phyloP scores from a whole-genome alignment of 2,888 invertebrate genomes.

The Acanthococcus lagerstroemiae region DNA sequence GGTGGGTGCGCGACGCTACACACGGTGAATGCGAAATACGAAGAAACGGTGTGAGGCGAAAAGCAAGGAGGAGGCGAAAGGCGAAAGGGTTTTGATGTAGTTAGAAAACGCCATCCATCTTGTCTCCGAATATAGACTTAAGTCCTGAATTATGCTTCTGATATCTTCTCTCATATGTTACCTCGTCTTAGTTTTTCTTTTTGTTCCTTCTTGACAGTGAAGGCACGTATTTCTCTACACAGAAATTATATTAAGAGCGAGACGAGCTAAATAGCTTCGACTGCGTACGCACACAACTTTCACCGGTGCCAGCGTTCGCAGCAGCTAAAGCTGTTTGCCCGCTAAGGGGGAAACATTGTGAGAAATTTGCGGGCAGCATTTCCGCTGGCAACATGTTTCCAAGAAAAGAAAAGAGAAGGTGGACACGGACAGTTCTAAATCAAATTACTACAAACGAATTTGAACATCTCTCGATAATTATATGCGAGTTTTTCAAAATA shows the following conservation, averaged over 20 bases:
- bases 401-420: too few relatives aligned
- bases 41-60: neutral
- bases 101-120: slow-evolving; percentile 27
- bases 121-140: slow-evolving; percentile 27
- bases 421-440: too few relatives aligned
- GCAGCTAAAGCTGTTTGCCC: neutral
- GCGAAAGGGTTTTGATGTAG: slow-evolving; percentile 24
- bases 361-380: too few relatives aligned
- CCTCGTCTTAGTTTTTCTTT: slow-evolving; percentile 19
- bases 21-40: too few relatives aligned
- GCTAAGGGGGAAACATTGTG: too few relatives aligned
- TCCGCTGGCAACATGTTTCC: too few relatives aligned
- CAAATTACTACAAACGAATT: too few relatives aligned
- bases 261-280: slow-evolving; percentile 21
- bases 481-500: too few relatives aligned
- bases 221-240: slow-evolving; percentile 26
- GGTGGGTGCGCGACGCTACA: too few relatives aligned
- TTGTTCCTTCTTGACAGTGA: slow-evolving; percentile 24
- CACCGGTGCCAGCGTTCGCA: neutral
- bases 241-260: slow-evolving; percentile 29
- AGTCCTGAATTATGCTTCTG: slow-evolving; percentile 28
- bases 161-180: slow-evolving; percentile 27
- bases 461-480: too few relatives aligned
- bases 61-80: neutral
- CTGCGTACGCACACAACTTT: neutral